phyloP scores from a whole-genome alignment of 2,888 invertebrate species.

The Drosophila mimica region DNA sequence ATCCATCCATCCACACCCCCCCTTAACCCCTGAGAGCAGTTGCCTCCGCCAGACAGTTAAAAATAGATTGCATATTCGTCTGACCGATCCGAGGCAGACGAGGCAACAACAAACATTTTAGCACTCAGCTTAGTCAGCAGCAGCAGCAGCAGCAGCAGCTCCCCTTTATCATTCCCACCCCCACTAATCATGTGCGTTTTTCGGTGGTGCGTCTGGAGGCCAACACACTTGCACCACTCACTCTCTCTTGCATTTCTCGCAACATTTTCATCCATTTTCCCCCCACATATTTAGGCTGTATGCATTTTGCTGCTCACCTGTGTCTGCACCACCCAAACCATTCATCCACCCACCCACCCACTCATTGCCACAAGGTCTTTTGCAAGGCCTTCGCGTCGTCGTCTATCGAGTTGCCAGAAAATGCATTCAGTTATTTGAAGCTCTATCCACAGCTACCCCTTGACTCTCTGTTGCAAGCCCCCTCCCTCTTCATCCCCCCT shows the following conservation, averaged over 20 bases:
- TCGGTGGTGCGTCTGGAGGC: slow-evolving; percentile 66
- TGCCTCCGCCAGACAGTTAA: slow-evolving; percentile 69
- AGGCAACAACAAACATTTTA: slow-evolving; percentile 33
- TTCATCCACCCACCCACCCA: not conserved
- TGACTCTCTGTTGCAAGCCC: not conserved
- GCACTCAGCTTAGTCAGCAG: slow-evolving; percentile 51
- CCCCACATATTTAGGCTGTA: slow-evolving; percentile 25
- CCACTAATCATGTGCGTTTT: slow-evolving; percentile 52
- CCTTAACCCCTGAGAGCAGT: slow-evolving; percentile 11
- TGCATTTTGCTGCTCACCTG: slow-evolving; percentile 39
- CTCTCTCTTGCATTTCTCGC: no score
- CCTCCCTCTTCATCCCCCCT: not conserved
- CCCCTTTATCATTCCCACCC: not conserved
- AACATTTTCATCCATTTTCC: slow-evolving; percentile 42
- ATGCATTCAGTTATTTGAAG: slow-evolving; percentile 53
- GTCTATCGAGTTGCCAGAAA: slow-evolving; percentile 40
- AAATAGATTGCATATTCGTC: slow-evolving; percentile 71
- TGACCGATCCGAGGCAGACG: slow-evolving; percentile 47
- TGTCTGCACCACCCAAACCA: slow-evolving; percentile 5
- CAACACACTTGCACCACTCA: slow-evolving; percentile 4
- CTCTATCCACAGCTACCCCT: not conserved
- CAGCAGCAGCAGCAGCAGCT: not conserved
- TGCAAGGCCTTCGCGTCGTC: slow-evolving; percentile 39
- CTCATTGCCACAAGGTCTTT: slow-evolving; percentile 40
- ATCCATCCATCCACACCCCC: not conserved